Evolutionary conservation across 2,888 invertebrate genomes (phyloP), one percentile per base, ranked within the genome.

Genomic region (Platerodrilus igneus): DNA sequence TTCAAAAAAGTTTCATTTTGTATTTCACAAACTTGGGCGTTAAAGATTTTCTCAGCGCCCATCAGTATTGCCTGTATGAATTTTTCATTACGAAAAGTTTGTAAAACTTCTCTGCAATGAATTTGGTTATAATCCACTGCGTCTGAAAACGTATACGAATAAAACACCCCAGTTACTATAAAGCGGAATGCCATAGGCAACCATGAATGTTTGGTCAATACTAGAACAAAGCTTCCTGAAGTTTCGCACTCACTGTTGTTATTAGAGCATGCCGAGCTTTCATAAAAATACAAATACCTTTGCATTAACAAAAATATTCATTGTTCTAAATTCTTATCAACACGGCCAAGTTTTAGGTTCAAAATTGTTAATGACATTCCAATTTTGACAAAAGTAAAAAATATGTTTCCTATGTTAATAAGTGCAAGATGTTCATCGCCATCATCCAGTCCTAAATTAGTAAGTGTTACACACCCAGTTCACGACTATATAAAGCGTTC

Each of bases 201-300:
- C 47, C 43, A 31, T 34, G 37, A 51, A 53, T 52, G 53, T 53
- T 53, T 53, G 53, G 53, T 53, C 53, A 50, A 53, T 53, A 53
- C 49, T 52, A n/a, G n/a, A 47, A 46, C 28, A 16, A 28, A 38
- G 27, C 42, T 45, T n/a, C n/a, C n/a, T 41, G 42, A 47, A 41
- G 42, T 47, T 41, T 39, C 36, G 40, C 39, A 37, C 35, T 45
- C 13, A 34, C 5, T 22, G 30, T 34, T 25, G 38, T 37, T 43
- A 48, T 48, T 51, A 43, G 47, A 44, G 49, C 49, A 49, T 43
- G 28, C 25, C 18, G n/a, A n/a, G n/a, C n/a, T n/a, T n/a, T n/a
- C n/a, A n/a, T n/a, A n/a, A n/a, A n/a, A n/a, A n/a, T n/a, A n/a
- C n/a, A n/a, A n/a, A n/a, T 10, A 16, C 9, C n/a, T n/a, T 10